phyloP scores from a whole-genome alignment of 1,140 invertebrate species.

The Helicoverpa armigera region DNA sequence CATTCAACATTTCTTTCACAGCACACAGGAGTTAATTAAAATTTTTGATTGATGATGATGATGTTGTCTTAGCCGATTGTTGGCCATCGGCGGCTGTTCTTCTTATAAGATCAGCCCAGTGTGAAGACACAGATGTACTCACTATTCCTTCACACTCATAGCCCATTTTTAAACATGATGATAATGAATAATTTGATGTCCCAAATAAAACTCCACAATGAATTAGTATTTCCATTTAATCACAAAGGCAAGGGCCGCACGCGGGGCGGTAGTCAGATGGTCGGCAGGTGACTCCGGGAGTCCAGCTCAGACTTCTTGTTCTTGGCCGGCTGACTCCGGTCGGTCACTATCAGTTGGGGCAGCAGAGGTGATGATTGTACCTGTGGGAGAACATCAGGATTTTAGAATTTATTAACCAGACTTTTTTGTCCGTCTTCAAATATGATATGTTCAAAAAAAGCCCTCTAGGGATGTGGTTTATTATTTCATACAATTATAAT shows the following conservation, averaged over 20 bases:
- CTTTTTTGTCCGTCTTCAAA: too few species aligned
- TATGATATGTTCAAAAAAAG: too few species aligned
- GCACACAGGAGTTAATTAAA: too few species aligned
- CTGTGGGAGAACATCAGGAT: conserved; percentile 51
- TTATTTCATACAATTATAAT: too few species aligned
- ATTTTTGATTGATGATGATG: too few species aligned
- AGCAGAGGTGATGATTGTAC: conserved; percentile 89
- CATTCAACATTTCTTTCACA: too few species aligned
- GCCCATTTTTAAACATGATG: background rate
- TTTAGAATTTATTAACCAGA: background rate
- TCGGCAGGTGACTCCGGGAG: conserved; percentile 90
- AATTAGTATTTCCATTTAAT: conserved; percentile 42
- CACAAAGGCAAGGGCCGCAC: conserved; percentile 46
- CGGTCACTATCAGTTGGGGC: conserved; percentile 76
- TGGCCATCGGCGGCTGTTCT: too few species aligned
- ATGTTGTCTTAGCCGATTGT: too few species aligned
- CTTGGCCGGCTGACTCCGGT: conserved; percentile 65
- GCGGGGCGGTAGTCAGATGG: conserved; percentile 87
- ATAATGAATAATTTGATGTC: background rate
- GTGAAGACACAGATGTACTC: too few species aligned
- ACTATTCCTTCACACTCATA: too few species aligned
- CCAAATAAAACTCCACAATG: background rate
- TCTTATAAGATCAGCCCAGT: too few species aligned
- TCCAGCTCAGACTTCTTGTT: conserved; percentile 84
- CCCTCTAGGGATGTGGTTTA: too few species aligned